phyloP scores from a whole-genome alignment of 2,113 vertebrate genomes.

The Caretta caretta region DNA sequence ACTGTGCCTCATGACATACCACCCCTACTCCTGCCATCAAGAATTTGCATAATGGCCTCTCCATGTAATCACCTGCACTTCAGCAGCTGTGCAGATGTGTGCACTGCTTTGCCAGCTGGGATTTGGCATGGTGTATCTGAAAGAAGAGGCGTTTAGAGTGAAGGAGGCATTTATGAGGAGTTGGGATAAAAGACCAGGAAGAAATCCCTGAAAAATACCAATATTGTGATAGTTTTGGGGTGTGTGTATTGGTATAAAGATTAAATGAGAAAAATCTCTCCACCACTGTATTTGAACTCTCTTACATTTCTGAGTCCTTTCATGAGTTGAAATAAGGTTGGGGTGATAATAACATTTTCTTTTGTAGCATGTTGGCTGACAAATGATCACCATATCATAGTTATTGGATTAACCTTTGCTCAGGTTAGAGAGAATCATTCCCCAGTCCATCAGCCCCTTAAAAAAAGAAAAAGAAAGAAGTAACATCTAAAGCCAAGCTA shows the following conservation, averaged over 20 bases:
- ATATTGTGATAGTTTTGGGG: background rate
- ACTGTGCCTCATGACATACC: background rate
- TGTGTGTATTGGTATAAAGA: background rate
- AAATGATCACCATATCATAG: background rate
- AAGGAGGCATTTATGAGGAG: background rate
- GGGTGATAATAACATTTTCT: background rate
- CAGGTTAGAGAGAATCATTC: background rate
- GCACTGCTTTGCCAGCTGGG: background rate
- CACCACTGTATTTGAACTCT: conserved; percentile 26
- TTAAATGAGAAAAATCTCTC: background rate
- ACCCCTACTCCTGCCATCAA: background rate
- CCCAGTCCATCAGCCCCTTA: background rate
- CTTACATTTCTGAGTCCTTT: conserved; percentile 12
- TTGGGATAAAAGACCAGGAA: background rate
- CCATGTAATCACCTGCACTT: background rate
- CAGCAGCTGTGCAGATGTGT: background rate
- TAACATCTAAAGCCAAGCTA: conserved; percentile 8
- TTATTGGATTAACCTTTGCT: background rate
- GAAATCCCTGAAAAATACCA: background rate
- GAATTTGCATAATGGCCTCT: background rate
- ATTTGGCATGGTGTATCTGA: background rate
- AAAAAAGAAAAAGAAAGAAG: conserved; percentile 20
- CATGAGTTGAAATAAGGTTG: conserved; percentile 15
- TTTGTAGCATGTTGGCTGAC: background rate
- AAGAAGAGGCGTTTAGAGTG: background rate